Base-by-base conservation (phyloP, 2,113 vertebrate species). In the Cacatua alba region DNA sequence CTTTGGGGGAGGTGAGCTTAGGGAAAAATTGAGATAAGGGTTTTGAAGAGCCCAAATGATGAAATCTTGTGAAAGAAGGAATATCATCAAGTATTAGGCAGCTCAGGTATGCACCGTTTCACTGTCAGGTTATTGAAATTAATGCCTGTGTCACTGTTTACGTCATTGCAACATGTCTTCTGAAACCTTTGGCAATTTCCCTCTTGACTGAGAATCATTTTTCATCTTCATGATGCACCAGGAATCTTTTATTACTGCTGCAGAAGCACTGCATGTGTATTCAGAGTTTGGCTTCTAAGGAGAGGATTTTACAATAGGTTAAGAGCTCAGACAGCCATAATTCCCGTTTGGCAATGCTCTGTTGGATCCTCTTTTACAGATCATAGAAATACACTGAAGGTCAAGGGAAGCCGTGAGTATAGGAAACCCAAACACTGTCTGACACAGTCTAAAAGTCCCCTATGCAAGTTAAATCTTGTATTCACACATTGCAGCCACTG, bases 151-250 rank as follows among this genome's bases (percentile, higher is more conserved):
- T 90, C 64, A 18, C 35, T 49, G 43, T 80, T 94, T 85, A 53
- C 83, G 2, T 96, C 94, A 95, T 92, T 85, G 87, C 77, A 92
- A 88, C 80, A 83, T 49, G 46, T 88, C 91, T 97, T 93, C 79
- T 96, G 91, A 91, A 78, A 92, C 75, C 63, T 96, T 60, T 92
- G 90, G 85, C 86, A 95, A 90, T 97, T 97, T 96, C 25, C 90
- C 35, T 95, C 81, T 95, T 13, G 39, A 48, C 53, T 79, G n/a
- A 81, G 82, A 70, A 78, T 84, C 52, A 64, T 95, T 97, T 97
- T 88, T 97, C 95, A 92, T 88, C 71, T 84, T 81, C 39, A 11
- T 16, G 67, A 63, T 82, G 33, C 74, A 44, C 41, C 31, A 83
- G 44, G 60, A 82, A 89, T 79, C 44, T 80, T 80, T 82, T 68